Percentiles rank a stretch among this genome's conserved stretches.
phyloP scores from a whole-genome alignment of 2,797 vertebrate species.

The Apogon talboti region DNA sequence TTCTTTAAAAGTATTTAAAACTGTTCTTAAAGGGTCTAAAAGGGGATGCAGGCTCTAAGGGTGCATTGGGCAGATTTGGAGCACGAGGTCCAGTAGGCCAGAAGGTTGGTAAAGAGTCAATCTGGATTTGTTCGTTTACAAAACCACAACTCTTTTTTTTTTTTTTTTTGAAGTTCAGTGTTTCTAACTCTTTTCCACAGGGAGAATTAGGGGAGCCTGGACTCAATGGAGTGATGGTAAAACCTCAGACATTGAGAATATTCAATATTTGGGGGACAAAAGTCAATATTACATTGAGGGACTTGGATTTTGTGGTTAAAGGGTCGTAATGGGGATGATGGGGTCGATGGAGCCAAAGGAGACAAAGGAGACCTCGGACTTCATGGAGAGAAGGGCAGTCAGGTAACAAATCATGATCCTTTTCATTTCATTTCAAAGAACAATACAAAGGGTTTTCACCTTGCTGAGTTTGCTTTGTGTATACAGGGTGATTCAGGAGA shows the following conservation, averaged over 20 bases:
- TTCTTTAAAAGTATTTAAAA: background rate
- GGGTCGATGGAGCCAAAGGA: constrained; percentile 86
- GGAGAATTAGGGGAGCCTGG: constrained; percentile 89
- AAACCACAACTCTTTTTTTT: background rate
- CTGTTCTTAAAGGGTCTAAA: constrained; percentile 84
- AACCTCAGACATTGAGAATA: background rate
- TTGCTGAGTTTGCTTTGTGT: constrained; percentile 2
- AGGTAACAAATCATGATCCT: constrained; percentile 26
- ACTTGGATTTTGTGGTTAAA: constrained; percentile 55
- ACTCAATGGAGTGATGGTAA: constrained; percentile 83
- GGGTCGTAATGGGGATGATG: constrained; percentile 87
- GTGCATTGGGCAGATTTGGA: constrained; percentile 88
- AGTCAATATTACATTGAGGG: background rate
- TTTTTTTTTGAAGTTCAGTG: background rate
- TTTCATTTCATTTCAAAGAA: background rate
- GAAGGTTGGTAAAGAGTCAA: constrained; percentile 80
- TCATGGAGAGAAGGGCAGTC: constrained; percentile 85
- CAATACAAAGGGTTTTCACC: background rate
- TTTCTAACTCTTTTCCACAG: constrained; percentile 66
- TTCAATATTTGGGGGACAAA: background rate
- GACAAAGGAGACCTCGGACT: constrained; percentile 87
- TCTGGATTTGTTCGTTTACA: background rate
- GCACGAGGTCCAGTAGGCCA: constrained; percentile 89
- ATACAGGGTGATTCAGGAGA: constrained; percentile 86
- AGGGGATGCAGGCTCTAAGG: constrained; percentile 89